Conservation (phyloP, 1,140 invertebrate genomes). For the Eciton burchellii region DNA sequence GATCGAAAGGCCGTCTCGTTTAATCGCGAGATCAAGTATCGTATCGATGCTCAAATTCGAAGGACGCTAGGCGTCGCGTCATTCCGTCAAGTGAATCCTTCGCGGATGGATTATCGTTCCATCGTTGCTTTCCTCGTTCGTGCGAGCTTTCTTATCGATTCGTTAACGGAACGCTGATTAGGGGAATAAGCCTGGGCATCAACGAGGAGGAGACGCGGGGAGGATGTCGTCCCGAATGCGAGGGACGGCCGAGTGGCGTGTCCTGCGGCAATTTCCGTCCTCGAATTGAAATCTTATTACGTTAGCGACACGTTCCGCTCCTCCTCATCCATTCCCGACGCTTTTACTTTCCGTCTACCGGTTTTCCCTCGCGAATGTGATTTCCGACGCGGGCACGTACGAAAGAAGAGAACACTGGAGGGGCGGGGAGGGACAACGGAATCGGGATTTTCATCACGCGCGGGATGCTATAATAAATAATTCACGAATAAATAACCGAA, state of each 20-base stretch:
- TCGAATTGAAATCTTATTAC: constrained; percentile 85
- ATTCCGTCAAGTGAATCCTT: not conserved
- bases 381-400: constrained; percentile 44
- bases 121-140: not conserved
- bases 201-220: constrained; percentile 5
- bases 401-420: not conserved
- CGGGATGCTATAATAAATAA: too few relatives aligned
- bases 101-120: too few relatives aligned
- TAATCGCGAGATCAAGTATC: not conserved
- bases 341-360: constrained; percentile 62
- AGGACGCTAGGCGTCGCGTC: not conserved
- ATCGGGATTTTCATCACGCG: not conserved
- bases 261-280: constrained; percentile 82
- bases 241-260: constrained; percentile 62
- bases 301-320: constrained; percentile 81
- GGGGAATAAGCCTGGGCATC: constrained; percentile 21
- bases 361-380: constrained; percentile 67
- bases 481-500: not conserved
- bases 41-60: not conserved
- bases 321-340: constrained; percentile 13
- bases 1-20: not conserved
- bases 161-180: not conserved
- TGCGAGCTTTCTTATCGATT: not conserved
- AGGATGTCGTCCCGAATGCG: constrained; percentile 65
- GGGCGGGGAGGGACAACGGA: not conserved